Evolutionary conservation across 2,113 vertebrate genomes (phyloP).

Genomic region (Climacteris rufus): DNA sequence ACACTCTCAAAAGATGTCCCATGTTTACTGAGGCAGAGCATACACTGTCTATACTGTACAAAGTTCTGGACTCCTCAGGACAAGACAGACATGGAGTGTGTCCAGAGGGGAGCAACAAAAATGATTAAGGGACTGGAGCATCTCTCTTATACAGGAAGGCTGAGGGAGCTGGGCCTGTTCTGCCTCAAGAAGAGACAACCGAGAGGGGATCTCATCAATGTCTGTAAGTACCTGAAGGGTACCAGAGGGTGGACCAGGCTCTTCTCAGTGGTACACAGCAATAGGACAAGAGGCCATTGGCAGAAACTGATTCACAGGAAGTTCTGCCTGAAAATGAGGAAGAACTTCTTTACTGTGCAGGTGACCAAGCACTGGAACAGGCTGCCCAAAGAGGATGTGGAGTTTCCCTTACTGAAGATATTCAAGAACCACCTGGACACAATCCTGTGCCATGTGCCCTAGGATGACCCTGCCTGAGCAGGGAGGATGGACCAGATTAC

Average conservation of each 20-base stretch:
- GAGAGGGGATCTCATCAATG: not conserved
- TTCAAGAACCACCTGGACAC: not conserved
- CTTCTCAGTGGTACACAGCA: fast-evolving
- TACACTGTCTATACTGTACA: not conserved
- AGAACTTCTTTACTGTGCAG: not conserved
- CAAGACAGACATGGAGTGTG: not conserved
- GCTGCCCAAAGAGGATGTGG: not conserved
- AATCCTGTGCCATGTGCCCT: not conserved
- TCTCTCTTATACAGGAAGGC: not conserved
- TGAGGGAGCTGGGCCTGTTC: not conserved
- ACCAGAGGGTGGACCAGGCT: not conserved
- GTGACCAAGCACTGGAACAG: not conserved
- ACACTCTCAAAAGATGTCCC: not conserved
- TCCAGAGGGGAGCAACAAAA: not conserved
- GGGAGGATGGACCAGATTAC: not conserved
- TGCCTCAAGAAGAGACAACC: not conserved
- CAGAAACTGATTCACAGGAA: not conserved
- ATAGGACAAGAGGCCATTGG: not conserved
- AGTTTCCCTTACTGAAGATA: not conserved
- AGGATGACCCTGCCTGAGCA: not conserved
- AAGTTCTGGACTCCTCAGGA: not conserved
- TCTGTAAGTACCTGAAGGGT: not conserved
- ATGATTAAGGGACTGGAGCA: not conserved
- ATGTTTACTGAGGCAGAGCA: not conserved
- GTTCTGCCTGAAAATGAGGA: not conserved